phyloP scores from a whole-genome alignment of 2,888 invertebrate species.

The Merodon equestris region DNA sequence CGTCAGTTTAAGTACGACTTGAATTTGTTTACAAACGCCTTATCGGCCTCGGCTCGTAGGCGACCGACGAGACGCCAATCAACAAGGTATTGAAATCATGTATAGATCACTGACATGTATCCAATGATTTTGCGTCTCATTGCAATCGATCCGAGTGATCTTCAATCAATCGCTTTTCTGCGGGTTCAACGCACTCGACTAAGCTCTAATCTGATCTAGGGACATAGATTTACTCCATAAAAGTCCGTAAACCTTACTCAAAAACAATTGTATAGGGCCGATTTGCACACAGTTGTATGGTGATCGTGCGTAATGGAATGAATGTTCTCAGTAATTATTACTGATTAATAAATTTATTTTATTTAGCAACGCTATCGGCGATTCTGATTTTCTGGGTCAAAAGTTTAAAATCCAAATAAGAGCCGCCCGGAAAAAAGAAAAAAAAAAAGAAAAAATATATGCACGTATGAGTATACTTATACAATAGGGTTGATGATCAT shows the following conservation, averaged over 20 bases:
- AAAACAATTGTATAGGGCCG: too few relatives aligned
- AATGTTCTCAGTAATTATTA: too few relatives aligned
- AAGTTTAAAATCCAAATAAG: constrained; percentile 35
- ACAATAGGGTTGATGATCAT: too few relatives aligned
- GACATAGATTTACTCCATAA: too few relatives aligned
- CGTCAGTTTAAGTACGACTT: constrained; percentile 13
- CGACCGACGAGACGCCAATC: background rate
- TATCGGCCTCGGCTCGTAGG: constrained; percentile 19
- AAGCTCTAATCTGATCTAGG: too few relatives aligned
- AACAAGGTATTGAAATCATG: too few relatives aligned
- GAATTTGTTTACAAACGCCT: constrained; percentile 29
- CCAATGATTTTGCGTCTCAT: constrained; percentile 5
- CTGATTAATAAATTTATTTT: constrained; percentile 13
- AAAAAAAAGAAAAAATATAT: too few relatives aligned
- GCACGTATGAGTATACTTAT: too few relatives aligned
- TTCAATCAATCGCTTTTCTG: background rate
- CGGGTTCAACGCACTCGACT: constrained; percentile 25
- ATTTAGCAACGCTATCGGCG: constrained; percentile 40
- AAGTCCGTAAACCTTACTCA: too few relatives aligned
- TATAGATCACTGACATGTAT: constrained; percentile 11
- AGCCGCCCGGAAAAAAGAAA: too few relatives aligned
- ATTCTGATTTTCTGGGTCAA: constrained; percentile 50
- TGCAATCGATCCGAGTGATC: background rate
- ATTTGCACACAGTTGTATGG: too few relatives aligned
- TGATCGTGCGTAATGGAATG: too few relatives aligned